phyloP scores from a whole-genome alignment of 2,113 vertebrate genomes.

The Lepisosteus osseus region DNA sequence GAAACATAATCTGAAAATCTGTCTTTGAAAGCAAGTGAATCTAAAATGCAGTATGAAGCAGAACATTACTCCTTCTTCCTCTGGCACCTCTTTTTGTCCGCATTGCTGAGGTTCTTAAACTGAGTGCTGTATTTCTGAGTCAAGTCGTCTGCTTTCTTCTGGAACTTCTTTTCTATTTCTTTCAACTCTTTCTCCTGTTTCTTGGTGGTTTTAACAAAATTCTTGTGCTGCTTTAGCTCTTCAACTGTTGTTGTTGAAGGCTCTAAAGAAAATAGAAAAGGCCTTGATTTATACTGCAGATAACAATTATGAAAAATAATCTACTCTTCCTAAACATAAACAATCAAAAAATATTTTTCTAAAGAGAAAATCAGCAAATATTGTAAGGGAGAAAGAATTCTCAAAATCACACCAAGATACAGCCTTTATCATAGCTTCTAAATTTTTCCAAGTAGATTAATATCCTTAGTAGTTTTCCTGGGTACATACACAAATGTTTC shows the following conservation, averaged over 20 bases:
- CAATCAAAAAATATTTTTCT: too few relatives aligned
- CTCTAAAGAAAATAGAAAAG: conserved; percentile 55
- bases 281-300: background rate
- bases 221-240: conserved; percentile 82
- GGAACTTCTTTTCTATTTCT: conserved; percentile 76
- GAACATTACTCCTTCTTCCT: conserved; percentile 63
- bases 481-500: too few relatives aligned
- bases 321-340: too few relatives aligned
- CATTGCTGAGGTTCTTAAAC: conserved; percentile 51
- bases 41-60: background rate
- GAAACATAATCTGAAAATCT: background rate
- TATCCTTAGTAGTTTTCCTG: too few relatives aligned
- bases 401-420: too few relatives aligned
- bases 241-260: conserved; percentile 68
- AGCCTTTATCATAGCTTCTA: too few relatives aligned
- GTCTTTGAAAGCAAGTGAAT: background rate
- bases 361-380: too few relatives aligned
- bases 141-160: conserved; percentile 79
- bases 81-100: conserved; percentile 54
- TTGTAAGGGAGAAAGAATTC: too few relatives aligned
- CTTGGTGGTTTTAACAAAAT: conserved; percentile 80
- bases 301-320: too few relatives aligned
- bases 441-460: too few relatives aligned
- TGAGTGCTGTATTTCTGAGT: conserved; percentile 71
- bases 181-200: conserved; percentile 87